phyloP scores from a whole-genome alignment of 2,797 vertebrate species.

The Gadopsis marmoratus region DNA sequence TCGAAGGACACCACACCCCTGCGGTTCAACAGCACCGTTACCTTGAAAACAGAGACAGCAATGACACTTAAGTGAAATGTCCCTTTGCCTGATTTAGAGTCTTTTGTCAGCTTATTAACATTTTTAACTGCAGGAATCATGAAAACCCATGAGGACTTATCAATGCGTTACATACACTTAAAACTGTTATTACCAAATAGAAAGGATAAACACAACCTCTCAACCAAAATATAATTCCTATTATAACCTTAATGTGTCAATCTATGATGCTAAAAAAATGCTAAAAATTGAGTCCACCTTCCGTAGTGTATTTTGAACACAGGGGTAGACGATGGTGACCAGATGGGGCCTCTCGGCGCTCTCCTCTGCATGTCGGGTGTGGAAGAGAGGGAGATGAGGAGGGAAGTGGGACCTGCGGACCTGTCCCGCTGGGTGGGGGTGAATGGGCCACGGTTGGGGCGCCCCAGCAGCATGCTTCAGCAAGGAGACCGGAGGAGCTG shows the following conservation, averaged over 20 bases:
- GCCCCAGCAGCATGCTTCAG: conserved; percentile 76
- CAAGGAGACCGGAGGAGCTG: conserved; percentile 80
- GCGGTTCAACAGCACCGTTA: conserved; percentile 91
- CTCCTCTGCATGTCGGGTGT: conserved; percentile 88
- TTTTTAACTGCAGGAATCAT: neutral
- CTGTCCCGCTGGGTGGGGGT: conserved; percentile 41
- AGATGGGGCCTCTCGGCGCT: conserved; percentile 91
- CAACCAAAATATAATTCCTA: neutral
- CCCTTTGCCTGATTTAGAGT: neutral
- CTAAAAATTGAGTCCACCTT: conserved; percentile 78
- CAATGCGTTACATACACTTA: neutral
- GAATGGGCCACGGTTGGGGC: conserved; percentile 80
- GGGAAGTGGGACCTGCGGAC: conserved; percentile 76
- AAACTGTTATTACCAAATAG: neutral
- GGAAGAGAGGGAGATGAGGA: conserved; percentile 81
- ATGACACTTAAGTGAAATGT: neutral
- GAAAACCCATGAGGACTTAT: neutral
- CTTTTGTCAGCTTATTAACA: neutral
- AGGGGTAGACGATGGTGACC: conserved; percentile 91
- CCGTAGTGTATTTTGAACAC: conserved; percentile 82
- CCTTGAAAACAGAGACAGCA: conserved; percentile 57
- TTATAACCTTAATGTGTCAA: neutral
- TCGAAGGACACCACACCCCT: conserved; percentile 95
- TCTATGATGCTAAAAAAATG: neutral
- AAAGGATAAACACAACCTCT: neutral